A percentile compares a stretch with the other conserved stretches of the same genome.
Evolutionary conservation across 2,888 invertebrate genomes (phyloP).

Genomic region (Hololepta plana): DNA sequence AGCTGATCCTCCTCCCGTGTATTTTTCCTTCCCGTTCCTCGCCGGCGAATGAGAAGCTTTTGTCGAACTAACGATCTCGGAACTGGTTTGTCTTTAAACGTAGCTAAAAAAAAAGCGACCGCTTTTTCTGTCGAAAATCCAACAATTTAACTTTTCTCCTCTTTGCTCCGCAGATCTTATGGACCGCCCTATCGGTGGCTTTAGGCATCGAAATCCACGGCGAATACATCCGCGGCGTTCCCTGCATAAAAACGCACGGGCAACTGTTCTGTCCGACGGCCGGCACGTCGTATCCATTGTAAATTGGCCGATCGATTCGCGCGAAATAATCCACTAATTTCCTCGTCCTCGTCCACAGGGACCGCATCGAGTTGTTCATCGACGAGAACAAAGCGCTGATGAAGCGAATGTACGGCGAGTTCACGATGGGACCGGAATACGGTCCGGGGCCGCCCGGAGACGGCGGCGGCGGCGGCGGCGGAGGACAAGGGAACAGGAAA

Average conservation of each 20-base stretch:
- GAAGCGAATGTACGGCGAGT: conserved; percentile 87
- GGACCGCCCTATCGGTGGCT: conserved; percentile 77
- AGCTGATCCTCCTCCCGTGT: too few species aligned
- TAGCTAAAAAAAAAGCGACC: too few species aligned
- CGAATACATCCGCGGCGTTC: conserved; percentile 73
- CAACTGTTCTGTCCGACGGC: conserved; percentile 85
- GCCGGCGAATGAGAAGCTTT: too few species aligned
- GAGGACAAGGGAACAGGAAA: conserved; percentile 28
- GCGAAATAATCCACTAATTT: background rate
- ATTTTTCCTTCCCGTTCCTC: too few species aligned
- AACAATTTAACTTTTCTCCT: conserved; percentile 8
- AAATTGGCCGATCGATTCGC: conserved; percentile 29
- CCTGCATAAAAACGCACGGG: conserved; percentile 77
- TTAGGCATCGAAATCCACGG: conserved; percentile 74
- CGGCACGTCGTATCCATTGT: conserved; percentile 82
- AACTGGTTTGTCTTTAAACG: too few species aligned
- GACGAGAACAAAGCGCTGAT: conserved; percentile 89
- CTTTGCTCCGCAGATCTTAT: conserved; percentile 72
- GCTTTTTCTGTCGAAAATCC: background rate
- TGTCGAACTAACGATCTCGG: too few species aligned
- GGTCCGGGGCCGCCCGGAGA: conserved; percentile 38
- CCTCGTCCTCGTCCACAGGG: conserved; percentile 42
- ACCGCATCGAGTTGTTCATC: conserved; percentile 78
- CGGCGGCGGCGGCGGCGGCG: conserved; percentile 23
- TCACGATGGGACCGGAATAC: conserved; percentile 40